phyloP scores from a whole-genome alignment of 2,113 vertebrate genomes.

The Lycaon pictus region DNA sequence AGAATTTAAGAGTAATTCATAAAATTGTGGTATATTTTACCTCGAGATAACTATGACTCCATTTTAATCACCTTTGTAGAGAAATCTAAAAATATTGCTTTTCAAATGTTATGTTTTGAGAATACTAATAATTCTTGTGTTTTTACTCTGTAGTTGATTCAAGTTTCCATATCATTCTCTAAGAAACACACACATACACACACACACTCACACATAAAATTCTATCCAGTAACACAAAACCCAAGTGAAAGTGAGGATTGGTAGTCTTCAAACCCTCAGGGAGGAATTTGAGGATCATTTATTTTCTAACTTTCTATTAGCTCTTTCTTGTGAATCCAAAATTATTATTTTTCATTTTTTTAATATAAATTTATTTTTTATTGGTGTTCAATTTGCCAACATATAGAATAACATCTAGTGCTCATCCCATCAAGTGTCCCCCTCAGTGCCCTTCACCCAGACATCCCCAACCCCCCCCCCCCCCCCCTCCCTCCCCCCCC shows the following conservation, averaged over 20 bases:
- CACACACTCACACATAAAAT: neutral
- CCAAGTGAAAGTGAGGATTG: neutral
- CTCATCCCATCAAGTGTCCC: too few species aligned
- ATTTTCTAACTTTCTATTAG: neutral
- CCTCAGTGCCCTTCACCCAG: too few species aligned
- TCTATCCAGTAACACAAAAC: neutral
- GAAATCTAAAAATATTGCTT: neutral
- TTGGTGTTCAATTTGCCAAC: too few species aligned
- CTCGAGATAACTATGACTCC: rapidly evolving
- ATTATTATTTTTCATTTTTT: neutral
- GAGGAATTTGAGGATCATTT: neutral
- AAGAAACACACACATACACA: neutral
- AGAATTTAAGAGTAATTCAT: neutral
- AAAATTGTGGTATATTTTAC: neutral
- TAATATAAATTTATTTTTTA: too few species aligned
- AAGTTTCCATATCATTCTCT: neutral
- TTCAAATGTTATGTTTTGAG: neutral
- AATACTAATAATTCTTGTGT: neutral
- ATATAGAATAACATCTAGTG: too few species aligned
- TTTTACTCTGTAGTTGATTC: neutral
- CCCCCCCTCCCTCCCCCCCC: too few species aligned
- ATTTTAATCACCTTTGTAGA: neutral
- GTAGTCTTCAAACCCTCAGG: neutral
- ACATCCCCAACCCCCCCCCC: too few species aligned
- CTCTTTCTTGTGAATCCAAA: neutral